Conservation (phyloP, 2,797 vertebrate species). For the Microctenopoma stevenorrisi region DNA sequence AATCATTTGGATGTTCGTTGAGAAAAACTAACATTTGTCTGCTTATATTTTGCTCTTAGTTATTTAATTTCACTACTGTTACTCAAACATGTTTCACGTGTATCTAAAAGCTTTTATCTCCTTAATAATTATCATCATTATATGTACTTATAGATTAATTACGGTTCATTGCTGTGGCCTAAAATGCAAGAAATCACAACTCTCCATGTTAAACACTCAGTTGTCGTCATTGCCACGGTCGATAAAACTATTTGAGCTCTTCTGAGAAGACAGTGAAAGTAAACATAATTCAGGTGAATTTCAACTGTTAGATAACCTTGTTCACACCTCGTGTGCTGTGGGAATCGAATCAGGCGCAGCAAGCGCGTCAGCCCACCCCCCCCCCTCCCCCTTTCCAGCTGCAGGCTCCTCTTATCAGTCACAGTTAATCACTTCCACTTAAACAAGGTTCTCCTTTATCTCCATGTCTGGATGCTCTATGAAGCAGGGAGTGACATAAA, state of each 20-base stretch:
- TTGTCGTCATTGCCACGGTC: slow-evolving; percentile 2
- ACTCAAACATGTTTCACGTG: too few species aligned
- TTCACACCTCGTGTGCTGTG: slow-evolving; percentile 21
- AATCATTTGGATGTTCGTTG: too few species aligned
- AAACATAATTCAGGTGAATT: slow-evolving; percentile 42
- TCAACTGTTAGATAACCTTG: slow-evolving; percentile 47
- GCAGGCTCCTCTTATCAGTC: slow-evolving; percentile 60
- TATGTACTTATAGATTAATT: too few species aligned
- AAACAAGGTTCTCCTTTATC: slow-evolving; percentile 41
- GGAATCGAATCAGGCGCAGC: slow-evolving; percentile 44
- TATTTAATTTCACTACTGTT: too few species aligned
- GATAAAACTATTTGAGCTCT: slow-evolving; percentile 23
- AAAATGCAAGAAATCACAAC: too few species aligned
- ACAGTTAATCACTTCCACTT: slow-evolving; percentile 67
- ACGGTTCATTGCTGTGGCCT: too few species aligned
- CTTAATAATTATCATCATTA: too few species aligned
- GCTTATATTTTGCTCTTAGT: too few species aligned
- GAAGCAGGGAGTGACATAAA: slow-evolving; percentile 35
- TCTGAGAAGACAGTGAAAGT: slow-evolving; percentile 24
- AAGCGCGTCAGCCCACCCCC: slow-evolving; percentile 6
- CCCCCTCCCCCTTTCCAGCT: neutral
- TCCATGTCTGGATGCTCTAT: slow-evolving; percentile 13
- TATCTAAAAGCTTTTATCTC: too few species aligned
- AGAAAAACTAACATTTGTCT: too few species aligned
- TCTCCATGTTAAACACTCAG: too few species aligned